These are phyloP conservation scores for Drosophila monieri DNA, from an alignment of 2,888 invertebrate genomes.

Conservation along the genomic window DNA sequence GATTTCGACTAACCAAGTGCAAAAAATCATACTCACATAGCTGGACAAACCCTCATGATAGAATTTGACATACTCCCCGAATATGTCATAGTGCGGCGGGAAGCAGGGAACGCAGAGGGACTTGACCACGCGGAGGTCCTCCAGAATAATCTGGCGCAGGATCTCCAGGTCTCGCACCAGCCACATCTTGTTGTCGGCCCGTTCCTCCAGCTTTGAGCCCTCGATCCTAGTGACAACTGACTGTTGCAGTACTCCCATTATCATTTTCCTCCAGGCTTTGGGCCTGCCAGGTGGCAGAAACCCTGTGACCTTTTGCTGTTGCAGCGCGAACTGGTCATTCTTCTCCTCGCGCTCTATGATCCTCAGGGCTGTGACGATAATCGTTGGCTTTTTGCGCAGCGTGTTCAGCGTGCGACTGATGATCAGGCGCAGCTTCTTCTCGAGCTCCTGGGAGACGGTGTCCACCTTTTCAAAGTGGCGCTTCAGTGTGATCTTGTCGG, in stretches of 20 bases:
- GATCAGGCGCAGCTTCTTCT: slow-evolving; percentile 95
- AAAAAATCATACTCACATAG: slow-evolving; percentile 86
- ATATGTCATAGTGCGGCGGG: slow-evolving; percentile 97
- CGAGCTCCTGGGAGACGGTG: slow-evolving; percentile 92
- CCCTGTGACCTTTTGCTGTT: slow-evolving; percentile 87
- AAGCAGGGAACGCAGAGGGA: slow-evolving; percentile 96
- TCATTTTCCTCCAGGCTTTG: slow-evolving; percentile 94
- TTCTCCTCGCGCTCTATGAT: slow-evolving; percentile 99
- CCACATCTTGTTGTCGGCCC: slow-evolving; percentile 97
- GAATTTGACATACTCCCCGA: slow-evolving; percentile 95
- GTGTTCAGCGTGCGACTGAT: slow-evolving; percentile 95
- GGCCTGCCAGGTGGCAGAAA: slow-evolving; percentile 98
- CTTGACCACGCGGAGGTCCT: slow-evolving; percentile 96
- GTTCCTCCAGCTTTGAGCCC: slow-evolving; percentile 96
- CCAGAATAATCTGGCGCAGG: slow-evolving; percentile 93
- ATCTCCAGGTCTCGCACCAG: slow-evolving; percentile 96
- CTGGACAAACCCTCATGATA: slow-evolving; percentile 95
- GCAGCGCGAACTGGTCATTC: slow-evolving; percentile 93
- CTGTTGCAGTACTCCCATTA: slow-evolving; percentile 91
- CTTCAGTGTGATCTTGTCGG: slow-evolving; percentile 95
- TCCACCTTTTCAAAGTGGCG: slow-evolving; percentile 98
- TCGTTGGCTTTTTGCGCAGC: slow-evolving; percentile 96
- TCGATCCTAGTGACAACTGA: slow-evolving; percentile 94
- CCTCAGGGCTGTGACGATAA: slow-evolving; percentile 97
- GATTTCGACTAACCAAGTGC: not conserved